Evolutionary conservation across 2,888 invertebrate genomes (phyloP), one percentile per base, ranked within the genome.

Genomic region (Ormia ochracea): DNA sequence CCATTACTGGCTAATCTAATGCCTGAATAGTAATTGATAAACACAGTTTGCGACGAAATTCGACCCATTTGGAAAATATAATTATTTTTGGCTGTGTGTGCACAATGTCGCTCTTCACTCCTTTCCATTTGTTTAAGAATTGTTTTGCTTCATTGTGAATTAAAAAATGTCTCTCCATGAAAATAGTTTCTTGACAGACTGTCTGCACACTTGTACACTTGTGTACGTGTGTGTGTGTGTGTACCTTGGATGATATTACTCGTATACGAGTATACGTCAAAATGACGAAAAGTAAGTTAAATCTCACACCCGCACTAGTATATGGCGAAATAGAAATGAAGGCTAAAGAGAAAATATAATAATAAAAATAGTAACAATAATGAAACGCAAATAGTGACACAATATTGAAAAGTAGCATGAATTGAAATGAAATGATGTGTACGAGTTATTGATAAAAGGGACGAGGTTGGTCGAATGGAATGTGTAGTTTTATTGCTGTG

Each of bases 281-380:
- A 72, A 65, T 78, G 74, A 78, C 78, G 77, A 41, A 63, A 66
- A 82, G 45, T 74, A 78, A 82, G 69, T 77, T 70, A 78, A 82
- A 83, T 81, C 83, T 81, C 81, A 82, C 83, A 82, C 83, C 83
- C 83, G 80, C 83, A 82, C 78, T 78, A 66, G 43, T 23, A 78
- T 50, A 54, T 41, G 61, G 43, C 76, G 38, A 41, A 59, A 45
- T 56, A 21, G 59, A 52, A 59, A 50, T 36, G 9, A 59, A 65
- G 48, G 36, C 48, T 41, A 66, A 14, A 28, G 28, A 17, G 17
- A 4, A 52, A 14, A 50, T n/a, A n/a, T n/a, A n/a, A n/a, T n/a
- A n/a, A n/a, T 0, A 56, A 38, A 36, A 48, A 63, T 0, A 59
- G 31, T 43, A 52, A 59, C 14, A 59, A 54, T 28, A 58, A 26